Percentiles rank a stretch among this genome's conserved stretches.
Evolutionary conservation across 1,140 invertebrate genomes (phyloP).

Genomic region (Eupeodes corollae): DNA sequence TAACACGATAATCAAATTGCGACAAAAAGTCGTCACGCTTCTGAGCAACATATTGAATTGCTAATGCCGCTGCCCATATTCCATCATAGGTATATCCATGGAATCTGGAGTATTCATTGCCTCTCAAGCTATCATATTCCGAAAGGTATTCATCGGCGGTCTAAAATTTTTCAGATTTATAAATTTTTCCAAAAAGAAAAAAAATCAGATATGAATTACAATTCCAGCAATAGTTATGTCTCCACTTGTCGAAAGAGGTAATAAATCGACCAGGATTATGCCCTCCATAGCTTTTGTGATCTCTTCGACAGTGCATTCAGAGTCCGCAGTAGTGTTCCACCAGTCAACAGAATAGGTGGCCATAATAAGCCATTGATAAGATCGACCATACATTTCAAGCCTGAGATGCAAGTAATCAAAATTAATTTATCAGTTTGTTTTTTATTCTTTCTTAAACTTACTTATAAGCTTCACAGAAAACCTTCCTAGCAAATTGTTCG

Average conservation of each 20-base stretch:
- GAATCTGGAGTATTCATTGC: constrained; percentile 79
- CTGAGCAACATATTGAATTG: constrained; percentile 76
- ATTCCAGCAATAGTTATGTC: constrained; percentile 80
- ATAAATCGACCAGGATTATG: constrained; percentile 66
- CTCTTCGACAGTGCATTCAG: constrained; percentile 62
- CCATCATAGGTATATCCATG: constrained; percentile 96
- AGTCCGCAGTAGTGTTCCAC: constrained; percentile 53
- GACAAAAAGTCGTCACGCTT: constrained; percentile 51
- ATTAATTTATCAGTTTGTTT: neutral
- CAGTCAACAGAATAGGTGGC: constrained; percentile 70
- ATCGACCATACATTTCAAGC: constrained; percentile 75
- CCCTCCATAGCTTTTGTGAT: constrained; percentile 76
- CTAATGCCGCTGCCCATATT: constrained; percentile 90
- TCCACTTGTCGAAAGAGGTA: constrained; percentile 46
- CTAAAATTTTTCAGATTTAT: constrained; percentile 41
- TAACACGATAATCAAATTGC: constrained; percentile 69
- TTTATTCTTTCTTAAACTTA: constrained; percentile 20
- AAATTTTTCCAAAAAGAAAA: too few species aligned
- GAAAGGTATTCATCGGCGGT: constrained; percentile 76
- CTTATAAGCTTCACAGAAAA: constrained; percentile 88
- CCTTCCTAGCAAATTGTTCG: constrained; percentile 81
- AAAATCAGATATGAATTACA: constrained; percentile 50
- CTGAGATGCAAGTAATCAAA: constrained; percentile 33
- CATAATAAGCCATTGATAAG: constrained; percentile 95
- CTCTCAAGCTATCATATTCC: constrained; percentile 70